phyloP scores from a whole-genome alignment of 2,888 invertebrate species.

The Agrotis ipsilon region DNA sequence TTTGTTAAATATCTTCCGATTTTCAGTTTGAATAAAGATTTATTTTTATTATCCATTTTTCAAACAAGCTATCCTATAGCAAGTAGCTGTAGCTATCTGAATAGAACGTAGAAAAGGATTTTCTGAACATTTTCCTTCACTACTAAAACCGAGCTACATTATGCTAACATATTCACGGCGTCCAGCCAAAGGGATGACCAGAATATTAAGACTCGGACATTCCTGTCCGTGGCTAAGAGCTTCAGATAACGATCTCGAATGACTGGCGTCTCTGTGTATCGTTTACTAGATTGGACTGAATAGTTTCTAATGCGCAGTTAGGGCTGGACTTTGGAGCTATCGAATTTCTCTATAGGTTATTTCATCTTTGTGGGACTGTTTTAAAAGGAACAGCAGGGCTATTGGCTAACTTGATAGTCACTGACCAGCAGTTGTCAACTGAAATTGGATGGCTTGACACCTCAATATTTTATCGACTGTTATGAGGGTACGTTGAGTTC shows the following conservation, averaged over 20 bases:
- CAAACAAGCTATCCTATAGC: no score
- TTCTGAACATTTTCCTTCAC: constrained; percentile 20
- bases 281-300: constrained; percentile 17
- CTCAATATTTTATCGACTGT: no score
- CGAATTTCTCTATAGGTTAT: no score
- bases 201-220: constrained; percentile 60
- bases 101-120: not conserved
- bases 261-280: constrained; percentile 22
- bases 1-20: no score
- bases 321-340: not conserved
- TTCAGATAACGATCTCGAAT: constrained; percentile 42
- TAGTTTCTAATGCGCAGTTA: constrained; percentile 10
- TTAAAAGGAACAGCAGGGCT: no score
- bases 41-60: no score
- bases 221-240: constrained; percentile 35
- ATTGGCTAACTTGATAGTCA: no score
- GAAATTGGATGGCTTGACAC: no score
- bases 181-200: constrained; percentile 44
- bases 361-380: no score
- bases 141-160: constrained; percentile 21
- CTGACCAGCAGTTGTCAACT: no score
- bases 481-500: no score
- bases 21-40: no score
- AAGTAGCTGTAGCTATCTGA: not conserved
- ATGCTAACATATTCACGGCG: constrained; percentile 62